Percentiles rank a stretch among this genome's conserved stretches.
These are phyloP conservation scores for Rhamnusium bicolor DNA, from an alignment of 2,888 invertebrate genomes.

Conservation along the genomic window DNA sequence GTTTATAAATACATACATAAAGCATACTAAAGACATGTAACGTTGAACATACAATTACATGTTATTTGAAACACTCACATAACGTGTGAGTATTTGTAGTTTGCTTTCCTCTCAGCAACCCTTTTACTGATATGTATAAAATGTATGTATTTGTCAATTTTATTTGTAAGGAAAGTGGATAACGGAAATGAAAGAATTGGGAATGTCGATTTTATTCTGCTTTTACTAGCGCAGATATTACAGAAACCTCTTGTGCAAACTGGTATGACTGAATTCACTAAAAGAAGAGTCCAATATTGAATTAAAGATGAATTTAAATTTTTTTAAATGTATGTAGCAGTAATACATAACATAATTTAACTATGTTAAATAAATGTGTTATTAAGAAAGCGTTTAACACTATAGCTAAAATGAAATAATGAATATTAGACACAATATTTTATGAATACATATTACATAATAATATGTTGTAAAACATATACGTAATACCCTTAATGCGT, in stretches of 20 bases:
- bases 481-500: too few relatives aligned
- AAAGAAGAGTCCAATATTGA: background rate
- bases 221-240: constrained; percentile 17
- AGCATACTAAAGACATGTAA: too few relatives aligned
- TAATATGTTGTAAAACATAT: too few relatives aligned
- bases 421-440: too few relatives aligned
- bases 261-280: background rate
- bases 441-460: too few relatives aligned
- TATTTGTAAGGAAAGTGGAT: constrained; percentile 26
- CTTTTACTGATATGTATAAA: constrained; percentile 7
- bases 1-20: too few relatives aligned
- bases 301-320: background rate
- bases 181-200: constrained; percentile 30
- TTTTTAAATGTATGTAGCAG: too few relatives aligned
- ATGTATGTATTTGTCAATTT: constrained; percentile 32
- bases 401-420: too few relatives aligned
- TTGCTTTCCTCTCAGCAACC: constrained; percentile 2
- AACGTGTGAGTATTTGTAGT: background rate
- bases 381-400: too few relatives aligned
- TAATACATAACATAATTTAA: background rate
- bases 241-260: constrained; percentile 11
- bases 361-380: too few relatives aligned
- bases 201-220: constrained; percentile 25
- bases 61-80: background rate
- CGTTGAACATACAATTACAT: background rate